Evolutionary conservation across 2,888 invertebrate genomes (phyloP).

Genomic region (Conops quadrifasciatus): DNA sequence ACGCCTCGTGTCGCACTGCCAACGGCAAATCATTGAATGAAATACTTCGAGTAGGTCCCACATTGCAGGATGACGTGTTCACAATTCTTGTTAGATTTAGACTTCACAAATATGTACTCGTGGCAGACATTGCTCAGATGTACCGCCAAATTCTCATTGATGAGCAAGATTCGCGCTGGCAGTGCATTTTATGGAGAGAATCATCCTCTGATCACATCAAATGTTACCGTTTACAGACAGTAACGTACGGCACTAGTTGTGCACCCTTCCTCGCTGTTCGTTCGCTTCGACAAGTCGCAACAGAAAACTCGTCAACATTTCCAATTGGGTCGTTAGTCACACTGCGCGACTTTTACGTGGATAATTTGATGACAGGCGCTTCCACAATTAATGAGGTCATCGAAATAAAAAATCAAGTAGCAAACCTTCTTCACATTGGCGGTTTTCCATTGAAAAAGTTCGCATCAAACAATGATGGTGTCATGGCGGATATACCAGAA

Average conservation of each 20-base stretch:
- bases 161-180: not conserved
- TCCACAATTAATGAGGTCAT: constrained; percentile 26
- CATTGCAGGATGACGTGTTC: constrained; percentile 13
- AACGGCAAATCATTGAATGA: too few species aligned
- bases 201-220: not conserved
- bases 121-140: constrained; percentile 35
- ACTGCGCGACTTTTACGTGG: constrained; percentile 3
- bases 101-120: constrained; percentile 25
- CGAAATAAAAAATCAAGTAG: constrained; percentile 28
- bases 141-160: constrained; percentile 27
- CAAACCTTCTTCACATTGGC: constrained; percentile 17
- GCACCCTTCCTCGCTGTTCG: constrained; percentile 33
- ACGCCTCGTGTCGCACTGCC: too few species aligned
- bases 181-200: constrained; percentile 13
- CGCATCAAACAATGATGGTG: constrained; percentile 19
- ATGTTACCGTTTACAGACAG: constrained; percentile 27
- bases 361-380: not conserved
- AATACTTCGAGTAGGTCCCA: not conserved
- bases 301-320: constrained; percentile 4
- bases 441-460: constrained; percentile 32
- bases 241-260: constrained; percentile 32
- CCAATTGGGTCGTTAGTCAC: constrained; percentile 17
- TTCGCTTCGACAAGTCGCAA: constrained; percentile 30
- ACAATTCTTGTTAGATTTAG: not conserved
- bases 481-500: not conserved